Evolutionary conservation across 2,113 vertebrate genomes (phyloP), one percentile per base, ranked within the genome.

Genomic region (Lycaon pictus): DNA sequence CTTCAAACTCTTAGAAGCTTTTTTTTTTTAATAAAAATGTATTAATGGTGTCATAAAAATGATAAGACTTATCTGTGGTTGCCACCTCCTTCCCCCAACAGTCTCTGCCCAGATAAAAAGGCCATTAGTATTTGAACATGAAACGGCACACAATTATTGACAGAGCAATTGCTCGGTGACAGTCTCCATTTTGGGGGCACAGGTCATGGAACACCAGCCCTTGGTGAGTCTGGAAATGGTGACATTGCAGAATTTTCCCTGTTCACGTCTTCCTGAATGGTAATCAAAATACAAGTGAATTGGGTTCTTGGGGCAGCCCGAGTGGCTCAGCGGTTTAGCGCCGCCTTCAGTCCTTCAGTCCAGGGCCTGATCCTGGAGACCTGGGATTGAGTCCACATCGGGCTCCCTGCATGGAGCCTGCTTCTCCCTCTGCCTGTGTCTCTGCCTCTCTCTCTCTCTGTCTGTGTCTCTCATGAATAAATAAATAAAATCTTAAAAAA

Each of bases 61-160:
- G 96, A 85, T 92, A 96, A 97, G 84, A 74, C 74, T 90, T 97
- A 96, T 97, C 96, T 95, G 23, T 86, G 60, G 60, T 79, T 69
- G 56, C 79, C 93, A 92, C 96, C 95, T 96, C 92, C 92, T 81
- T 96, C 29, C 69, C 92, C 88, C 91, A 98, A 96, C 56, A 98
- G 60, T 96, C 83, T 95, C 82, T 92, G 82, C 95, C 98, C 72
- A 92, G 93, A 95, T 94, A 96, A 95, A 88, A 88, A 83, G 5
- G 7, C 20, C 93, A 67, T 10, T 20, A 10, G 11, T 93, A 79
- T 89, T 89, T 95, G 67, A 96, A 83, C 58, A 58, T 77, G 82
- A 98, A 93, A 76, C 80, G 63, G 67, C 76, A 77, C 67, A 71
- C 35, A 20, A 17, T 94, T 90, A 92, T 85, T 90, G 74, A 37